Evolutionary conservation across 2,113 vertebrate genomes (phyloP).

Genomic region (Salminus brasiliensis): DNA sequence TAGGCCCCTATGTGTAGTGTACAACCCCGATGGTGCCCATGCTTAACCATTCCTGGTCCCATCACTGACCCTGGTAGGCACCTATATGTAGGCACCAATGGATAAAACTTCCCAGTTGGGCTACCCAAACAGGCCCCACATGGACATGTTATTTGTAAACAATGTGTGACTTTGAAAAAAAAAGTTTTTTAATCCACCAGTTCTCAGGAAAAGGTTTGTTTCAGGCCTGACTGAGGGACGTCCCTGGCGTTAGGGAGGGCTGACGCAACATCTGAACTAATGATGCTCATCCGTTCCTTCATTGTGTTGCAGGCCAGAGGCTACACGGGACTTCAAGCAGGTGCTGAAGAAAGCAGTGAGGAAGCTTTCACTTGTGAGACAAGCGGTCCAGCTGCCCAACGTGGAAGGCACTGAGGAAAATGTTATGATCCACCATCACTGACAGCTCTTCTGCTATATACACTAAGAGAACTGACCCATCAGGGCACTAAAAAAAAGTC

Average conservation of each 20-base stretch:
- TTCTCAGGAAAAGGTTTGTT: background rate
- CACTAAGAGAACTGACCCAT: background rate
- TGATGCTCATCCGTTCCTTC: background rate
- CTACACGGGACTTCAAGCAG: constrained; percentile 27
- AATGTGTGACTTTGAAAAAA: too few species aligned
- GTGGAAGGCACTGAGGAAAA: constrained; percentile 17
- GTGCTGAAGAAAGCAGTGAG: constrained; percentile 28
- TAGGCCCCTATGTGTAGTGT: too few species aligned
- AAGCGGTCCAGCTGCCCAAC: constrained; percentile 17
- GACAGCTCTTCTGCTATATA: background rate
- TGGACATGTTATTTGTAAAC: too few species aligned
- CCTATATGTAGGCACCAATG: too few species aligned
- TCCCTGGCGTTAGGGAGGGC: background rate
- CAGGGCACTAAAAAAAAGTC: background rate
- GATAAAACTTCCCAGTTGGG: too few species aligned
- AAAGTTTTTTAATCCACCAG: background rate
- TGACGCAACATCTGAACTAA: background rate
- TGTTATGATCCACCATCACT: constrained; percentile 32
- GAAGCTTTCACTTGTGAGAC: constrained; percentile 27
- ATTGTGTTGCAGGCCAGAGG: constrained; percentile 45
- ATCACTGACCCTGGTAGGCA: too few species aligned
- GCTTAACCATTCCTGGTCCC: too few species aligned
- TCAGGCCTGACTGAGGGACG: background rate
- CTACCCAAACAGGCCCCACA: too few species aligned
- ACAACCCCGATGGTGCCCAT: too few species aligned